Percentiles rank a stretch among this genome's conserved stretches.
Evolutionary conservation across 2,113 vertebrate genomes (phyloP).

Genomic region (Pimephales promelas): DNA sequence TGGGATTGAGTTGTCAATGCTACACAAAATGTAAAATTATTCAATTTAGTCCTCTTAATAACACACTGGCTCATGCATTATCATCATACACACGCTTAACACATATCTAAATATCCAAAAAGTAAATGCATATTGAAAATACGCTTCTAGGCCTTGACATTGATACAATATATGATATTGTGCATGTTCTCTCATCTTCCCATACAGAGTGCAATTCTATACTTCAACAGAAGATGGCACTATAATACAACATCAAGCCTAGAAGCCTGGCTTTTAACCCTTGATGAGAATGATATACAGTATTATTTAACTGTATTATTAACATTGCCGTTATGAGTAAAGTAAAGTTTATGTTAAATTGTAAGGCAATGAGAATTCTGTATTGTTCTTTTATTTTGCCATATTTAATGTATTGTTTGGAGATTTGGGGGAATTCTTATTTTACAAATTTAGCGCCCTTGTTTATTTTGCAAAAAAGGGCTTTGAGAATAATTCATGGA

Average conservation of each 20-base stretch:
- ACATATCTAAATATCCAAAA: not conserved
- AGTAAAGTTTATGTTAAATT: no score
- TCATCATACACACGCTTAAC: not conserved
- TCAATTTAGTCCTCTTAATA: not conserved
- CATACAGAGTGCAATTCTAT: not conserved
- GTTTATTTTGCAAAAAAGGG: no score
- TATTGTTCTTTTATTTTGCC: no score
- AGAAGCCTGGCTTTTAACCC: not conserved
- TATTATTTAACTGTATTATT: not conserved
- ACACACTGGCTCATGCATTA: not conserved
- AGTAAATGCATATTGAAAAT: not conserved
- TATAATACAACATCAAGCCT: not conserved
- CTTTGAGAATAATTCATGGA: no score
- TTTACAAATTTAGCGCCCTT: no score
- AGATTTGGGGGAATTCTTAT: no score
- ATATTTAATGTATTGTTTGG: no score
- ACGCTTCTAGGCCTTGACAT: no score
- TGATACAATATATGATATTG: no score
- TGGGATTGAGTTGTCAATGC: no score
- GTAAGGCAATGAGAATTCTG: no score
- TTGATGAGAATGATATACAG: not conserved
- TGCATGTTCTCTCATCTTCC: not conserved
- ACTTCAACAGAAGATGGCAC: conserved; percentile 3
- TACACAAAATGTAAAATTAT: not conserved
- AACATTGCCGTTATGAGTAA: no score